These are phyloP conservation scores for Balaeniceps rex DNA, from an alignment of 2,113 vertebrate species.

Conservation along the genomic window DNA sequence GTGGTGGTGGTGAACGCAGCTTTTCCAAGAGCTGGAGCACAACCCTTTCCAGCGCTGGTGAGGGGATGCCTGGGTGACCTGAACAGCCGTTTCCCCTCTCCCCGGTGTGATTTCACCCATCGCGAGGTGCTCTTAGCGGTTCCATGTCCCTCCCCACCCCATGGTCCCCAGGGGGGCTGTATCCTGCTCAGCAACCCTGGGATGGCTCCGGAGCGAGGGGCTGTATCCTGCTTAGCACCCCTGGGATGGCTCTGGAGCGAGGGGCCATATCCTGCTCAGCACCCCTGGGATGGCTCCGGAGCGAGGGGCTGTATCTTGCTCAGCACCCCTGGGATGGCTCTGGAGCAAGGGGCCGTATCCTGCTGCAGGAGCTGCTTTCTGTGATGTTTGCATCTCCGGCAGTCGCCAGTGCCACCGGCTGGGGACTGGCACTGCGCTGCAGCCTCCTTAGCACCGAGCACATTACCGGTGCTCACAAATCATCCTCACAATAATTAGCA, in stretches of 20 bases:
- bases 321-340: not conserved
- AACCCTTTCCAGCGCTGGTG: rapidly evolving
- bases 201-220: not conserved
- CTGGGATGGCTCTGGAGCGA: too few species aligned
- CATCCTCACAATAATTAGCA: slow-evolving; percentile 27
- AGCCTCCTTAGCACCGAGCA: not conserved
- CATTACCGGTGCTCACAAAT: not conserved
- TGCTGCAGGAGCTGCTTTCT: not conserved
- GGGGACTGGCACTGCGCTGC: not conserved
- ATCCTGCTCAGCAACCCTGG: not conserved
- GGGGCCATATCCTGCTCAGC: rapidly evolving
- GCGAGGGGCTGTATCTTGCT: rapidly evolving
- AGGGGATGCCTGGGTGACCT: not conserved
- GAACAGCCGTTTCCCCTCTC: not conserved
- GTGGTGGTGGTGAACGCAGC: rapidly evolving
- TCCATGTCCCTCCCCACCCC: too few species aligned
- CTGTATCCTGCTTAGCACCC: not conserved
- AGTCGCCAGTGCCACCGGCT: not conserved
- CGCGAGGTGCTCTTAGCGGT: rapidly evolving
- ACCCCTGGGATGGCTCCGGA: not conserved
- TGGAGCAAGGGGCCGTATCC: rapidly evolving
- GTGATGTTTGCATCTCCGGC: not conserved
- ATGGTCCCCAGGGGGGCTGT: rapidly evolving
- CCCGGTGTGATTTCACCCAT: too few species aligned
- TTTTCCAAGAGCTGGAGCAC: not conserved